These are phyloP conservation scores for Sceliomorpha sp. DNA, from an alignment of 2,888 invertebrate genomes.

Conservation along the genomic window DNA sequence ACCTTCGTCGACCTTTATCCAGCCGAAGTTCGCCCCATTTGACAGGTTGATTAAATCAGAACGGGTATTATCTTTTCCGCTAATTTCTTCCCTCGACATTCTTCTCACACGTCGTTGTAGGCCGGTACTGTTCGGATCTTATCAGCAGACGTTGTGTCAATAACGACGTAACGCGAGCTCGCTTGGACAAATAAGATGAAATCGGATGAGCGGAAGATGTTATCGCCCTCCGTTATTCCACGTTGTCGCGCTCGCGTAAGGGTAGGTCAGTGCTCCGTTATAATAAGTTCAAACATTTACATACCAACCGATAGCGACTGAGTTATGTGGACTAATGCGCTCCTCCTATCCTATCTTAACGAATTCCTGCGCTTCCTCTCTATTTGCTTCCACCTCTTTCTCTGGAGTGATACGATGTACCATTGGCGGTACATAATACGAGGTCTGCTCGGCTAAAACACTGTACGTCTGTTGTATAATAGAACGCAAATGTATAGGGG, in stretches of 20 bases:
- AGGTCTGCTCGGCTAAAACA: slow-evolving; percentile 34
- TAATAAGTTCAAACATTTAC: slow-evolving; percentile 69
- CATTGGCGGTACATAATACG: slow-evolving; percentile 39
- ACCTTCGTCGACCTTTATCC: too few species aligned
- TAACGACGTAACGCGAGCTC: not conserved
- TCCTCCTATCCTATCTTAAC: slow-evolving; percentile 48
- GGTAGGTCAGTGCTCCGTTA: slow-evolving; percentile 45
- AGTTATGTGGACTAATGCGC: slow-evolving; percentile 66
- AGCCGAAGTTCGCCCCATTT: too few species aligned
- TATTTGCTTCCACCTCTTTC: slow-evolving; percentile 38
- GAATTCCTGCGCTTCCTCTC: slow-evolving; percentile 27
- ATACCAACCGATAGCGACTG: slow-evolving; percentile 63
- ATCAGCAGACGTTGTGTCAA: not conserved
- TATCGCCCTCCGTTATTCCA: slow-evolving; percentile 36
- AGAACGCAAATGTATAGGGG: slow-evolving; percentile 4
- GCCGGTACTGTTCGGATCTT: too few species aligned
- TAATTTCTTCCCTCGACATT: too few species aligned
- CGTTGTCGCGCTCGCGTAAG: slow-evolving; percentile 35
- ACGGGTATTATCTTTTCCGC: too few species aligned
- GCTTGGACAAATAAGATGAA: slow-evolving; percentile 32
- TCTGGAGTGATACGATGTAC: slow-evolving; percentile 42
- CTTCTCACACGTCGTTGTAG: too few species aligned
- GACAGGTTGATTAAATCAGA: too few species aligned
- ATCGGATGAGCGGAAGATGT: slow-evolving; percentile 29
- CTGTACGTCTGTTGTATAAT: slow-evolving; percentile 37